Conservation (phyloP, 2,888 invertebrate genomes). For the Acleris sparsana region DNA sequence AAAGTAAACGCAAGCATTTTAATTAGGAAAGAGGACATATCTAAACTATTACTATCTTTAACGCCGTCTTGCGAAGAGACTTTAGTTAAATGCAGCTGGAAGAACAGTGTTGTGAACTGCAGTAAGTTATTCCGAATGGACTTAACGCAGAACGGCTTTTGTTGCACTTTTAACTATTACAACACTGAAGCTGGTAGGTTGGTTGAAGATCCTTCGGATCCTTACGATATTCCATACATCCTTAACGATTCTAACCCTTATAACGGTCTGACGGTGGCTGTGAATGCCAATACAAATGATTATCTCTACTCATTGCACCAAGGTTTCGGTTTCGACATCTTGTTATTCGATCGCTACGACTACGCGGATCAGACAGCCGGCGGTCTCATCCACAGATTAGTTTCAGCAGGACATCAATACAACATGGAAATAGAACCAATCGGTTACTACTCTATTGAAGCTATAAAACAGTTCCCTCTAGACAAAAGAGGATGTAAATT, state of each 20-base stretch:
- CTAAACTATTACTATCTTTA: constrained; percentile 18
- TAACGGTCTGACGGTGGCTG: constrained; percentile 7
- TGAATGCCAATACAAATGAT: constrained; percentile 28
- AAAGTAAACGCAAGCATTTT: constrained; percentile 4
- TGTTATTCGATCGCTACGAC: constrained; percentile 31
- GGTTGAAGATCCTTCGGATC: constrained; percentile 13
- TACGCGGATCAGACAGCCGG: constrained; percentile 35
- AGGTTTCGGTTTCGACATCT: constrained; percentile 26
- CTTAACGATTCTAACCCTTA: constrained; percentile 7
- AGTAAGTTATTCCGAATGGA: constrained; percentile 20
- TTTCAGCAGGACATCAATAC: constrained; percentile 15
- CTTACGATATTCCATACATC: constrained; percentile 12
- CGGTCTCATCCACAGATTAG: constrained; percentile 28
- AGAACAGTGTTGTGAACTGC: constrained; percentile 6
- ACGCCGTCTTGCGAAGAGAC: constrained; percentile 28
- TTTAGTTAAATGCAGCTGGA: constrained; percentile 27
- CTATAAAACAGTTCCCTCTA: constrained; percentile 15
- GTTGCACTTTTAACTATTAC: constrained; percentile 32
- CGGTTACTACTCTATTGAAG: constrained; percentile 23
- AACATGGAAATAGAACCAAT: constrained; percentile 17
- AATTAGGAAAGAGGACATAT: constrained; percentile 15
- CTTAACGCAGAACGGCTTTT: constrained; percentile 28
- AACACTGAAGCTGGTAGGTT: constrained; percentile 33
- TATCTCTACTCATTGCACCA: constrained; percentile 29
- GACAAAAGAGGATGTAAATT: constrained; percentile 70